A percentile compares a stretch with the other conserved stretches of the same genome.
Conservation (phyloP, 2,113 vertebrate genomes). For the Takifugu flavidus region DNA sequence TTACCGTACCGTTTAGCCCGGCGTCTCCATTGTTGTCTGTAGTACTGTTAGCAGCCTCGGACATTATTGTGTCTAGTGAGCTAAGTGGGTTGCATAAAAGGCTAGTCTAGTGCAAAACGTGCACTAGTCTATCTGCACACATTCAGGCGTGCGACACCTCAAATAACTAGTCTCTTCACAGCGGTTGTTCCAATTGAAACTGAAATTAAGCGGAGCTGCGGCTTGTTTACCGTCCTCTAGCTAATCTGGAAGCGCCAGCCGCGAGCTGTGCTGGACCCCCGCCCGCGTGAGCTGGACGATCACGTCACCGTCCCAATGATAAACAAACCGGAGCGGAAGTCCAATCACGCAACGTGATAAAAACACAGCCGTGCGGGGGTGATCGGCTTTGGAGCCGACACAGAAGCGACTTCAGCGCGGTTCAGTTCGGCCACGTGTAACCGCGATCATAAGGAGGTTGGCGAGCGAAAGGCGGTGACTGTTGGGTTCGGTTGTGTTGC, state of each 20-base stretch:
- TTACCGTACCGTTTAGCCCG: constrained; percentile 72
- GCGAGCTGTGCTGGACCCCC: constrained; percentile 29
- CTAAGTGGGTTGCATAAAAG: constrained; percentile 52
- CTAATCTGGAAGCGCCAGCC: constrained; percentile 29
- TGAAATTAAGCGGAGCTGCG: background rate
- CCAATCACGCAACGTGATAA: constrained; percentile 36
- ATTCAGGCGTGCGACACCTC: constrained; percentile 42
- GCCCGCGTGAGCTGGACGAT: constrained; percentile 31
- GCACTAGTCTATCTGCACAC: constrained; percentile 39
- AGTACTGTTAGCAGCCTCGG: constrained; percentile 58
- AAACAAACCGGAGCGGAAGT: constrained; percentile 14
- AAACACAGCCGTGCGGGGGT: background rate
- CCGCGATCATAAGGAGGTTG: background rate
- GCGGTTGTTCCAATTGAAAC: background rate
- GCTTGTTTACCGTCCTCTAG: constrained; percentile 25
- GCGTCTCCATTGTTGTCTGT: constrained; percentile 69
- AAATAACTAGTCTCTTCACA: constrained; percentile 6
- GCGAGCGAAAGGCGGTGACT: background rate
- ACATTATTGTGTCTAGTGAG: constrained; percentile 65
- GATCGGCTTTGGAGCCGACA: background rate
- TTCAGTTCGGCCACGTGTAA: too few species aligned
- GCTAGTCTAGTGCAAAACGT: constrained; percentile 42
- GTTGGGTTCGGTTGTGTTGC: too few species aligned
- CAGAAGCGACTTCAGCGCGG: background rate
- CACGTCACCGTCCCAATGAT: constrained; percentile 54